phyloP scores from a whole-genome alignment of 2,888 invertebrate species.

The Lordiphosa andalusiaca region DNA sequence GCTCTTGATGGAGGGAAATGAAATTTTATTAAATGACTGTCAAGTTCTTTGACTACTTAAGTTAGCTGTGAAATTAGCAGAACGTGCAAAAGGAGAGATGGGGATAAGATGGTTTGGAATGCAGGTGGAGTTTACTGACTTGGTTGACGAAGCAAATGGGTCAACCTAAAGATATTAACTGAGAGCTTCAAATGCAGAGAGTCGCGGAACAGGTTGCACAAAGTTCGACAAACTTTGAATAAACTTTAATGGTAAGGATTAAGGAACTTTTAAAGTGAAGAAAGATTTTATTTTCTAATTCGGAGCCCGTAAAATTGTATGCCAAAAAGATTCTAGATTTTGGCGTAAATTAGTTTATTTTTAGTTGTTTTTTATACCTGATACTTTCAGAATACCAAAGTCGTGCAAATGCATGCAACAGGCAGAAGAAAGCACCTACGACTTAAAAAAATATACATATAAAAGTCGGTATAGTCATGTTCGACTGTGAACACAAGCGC shows the following conservation, averaged over 20 bases:
- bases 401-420: no score
- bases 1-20: constrained; percentile 43
- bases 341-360: no score
- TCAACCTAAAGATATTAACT: constrained; percentile 29
- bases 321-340: no score
- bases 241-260: neutral
- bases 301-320: no score
- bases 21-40: constrained; percentile 67
- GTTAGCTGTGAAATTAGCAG: constrained; percentile 18
- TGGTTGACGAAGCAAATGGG: constrained; percentile 32
- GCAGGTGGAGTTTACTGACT: constrained; percentile 4
- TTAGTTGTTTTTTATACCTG: no score
- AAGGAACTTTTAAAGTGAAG: constrained; percentile 2
- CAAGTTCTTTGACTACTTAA: constrained; percentile 43
- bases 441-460: no score
- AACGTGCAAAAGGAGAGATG: neutral
- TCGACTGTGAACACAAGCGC: no score
- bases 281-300: constrained; percentile 6
- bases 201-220: neutral
- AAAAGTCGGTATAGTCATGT: no score
- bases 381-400: no score
- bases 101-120: constrained; percentile 36
- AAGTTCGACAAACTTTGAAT: constrained; percentile 11
- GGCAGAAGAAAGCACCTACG: no score
- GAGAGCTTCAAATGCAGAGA: neutral